Base-by-base conservation (phyloP, 1,140 invertebrate genomes). In the Drosophila saltans region DNA sequence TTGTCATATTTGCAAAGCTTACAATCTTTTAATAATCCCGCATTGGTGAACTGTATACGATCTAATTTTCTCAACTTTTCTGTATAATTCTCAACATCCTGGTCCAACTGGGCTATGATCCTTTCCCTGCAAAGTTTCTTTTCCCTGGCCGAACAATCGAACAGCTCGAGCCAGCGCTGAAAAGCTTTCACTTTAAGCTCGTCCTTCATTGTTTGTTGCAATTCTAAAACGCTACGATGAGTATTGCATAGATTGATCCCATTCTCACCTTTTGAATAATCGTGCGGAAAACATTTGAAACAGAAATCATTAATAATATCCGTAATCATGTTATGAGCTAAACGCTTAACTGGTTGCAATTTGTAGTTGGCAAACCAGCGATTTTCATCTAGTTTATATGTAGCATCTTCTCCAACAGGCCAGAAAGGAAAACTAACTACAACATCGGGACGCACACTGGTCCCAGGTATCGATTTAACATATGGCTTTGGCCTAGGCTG, bases 301-400 rank as follows among this genome's bases (percentile, higher is more conserved):
- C 21, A 52, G 10, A 26, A 52, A 26, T 52, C 8, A 26, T 52
- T 24, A 10, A 52, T 52, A 7, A 52, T 52, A 10, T 52, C 21
- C 21, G 45, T 26, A 0, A 52, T 26, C 3, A 52, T 8, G 5
- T 4, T 0, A 10, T 52, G 45, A 1, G 45, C 21, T 3, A 52
- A 8, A 52, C 45, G 45, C 8, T 24, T 52, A 52, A 52, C n/a
- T 52, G 45, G 45, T 52, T 52, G 45, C 45, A 52, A 10, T 52
- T 52, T 52, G 1, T 52, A 52, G 1, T n/a, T 26, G 24, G 45
- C 8, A 52, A 52, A 52, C 45, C 45, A 52, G 24, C 45, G 45
- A 26, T 52, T 52, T 8, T 26, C 9, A 52, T 52, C 45, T 9
- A 26, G 2, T 10, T 10, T 52, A 26, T 52, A 52, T 8, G 6